Evolutionary conservation across 2,113 vertebrate species (phyloP).

Genomic region (Nerophis lumbriciformis): DNA sequence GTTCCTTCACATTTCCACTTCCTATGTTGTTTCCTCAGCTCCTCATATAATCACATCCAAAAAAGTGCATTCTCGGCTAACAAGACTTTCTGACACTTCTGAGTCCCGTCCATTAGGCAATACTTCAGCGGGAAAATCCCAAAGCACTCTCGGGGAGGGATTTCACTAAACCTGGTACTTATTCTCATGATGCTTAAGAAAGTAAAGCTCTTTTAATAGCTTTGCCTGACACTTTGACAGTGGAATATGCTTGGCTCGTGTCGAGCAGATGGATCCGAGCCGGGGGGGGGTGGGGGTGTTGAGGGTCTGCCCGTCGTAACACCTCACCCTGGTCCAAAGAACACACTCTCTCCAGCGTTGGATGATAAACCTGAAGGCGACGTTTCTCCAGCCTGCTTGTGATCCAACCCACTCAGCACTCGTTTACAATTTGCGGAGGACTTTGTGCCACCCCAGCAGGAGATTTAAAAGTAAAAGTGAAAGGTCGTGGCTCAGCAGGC

Average conservation of each 20-base stretch:
- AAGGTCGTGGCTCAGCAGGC: constrained; percentile 58
- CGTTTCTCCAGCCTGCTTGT: constrained; percentile 46
- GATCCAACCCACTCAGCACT: constrained; percentile 62
- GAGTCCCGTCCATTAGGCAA: constrained; percentile 55
- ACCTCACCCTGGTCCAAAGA: constrained; percentile 55
- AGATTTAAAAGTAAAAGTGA: constrained; percentile 65
- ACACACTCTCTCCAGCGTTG: constrained; percentile 39
- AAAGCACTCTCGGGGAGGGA: constrained; percentile 44
- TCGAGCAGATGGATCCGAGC: constrained; percentile 56
- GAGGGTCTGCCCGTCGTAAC: constrained; percentile 41
- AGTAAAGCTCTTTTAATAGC: constrained; percentile 71
- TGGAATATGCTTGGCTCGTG: constrained; percentile 57
- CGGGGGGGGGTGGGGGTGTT: constrained; percentile 20
- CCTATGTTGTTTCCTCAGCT: constrained; percentile 53
- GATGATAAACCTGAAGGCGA: constrained; percentile 64
- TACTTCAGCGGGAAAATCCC: constrained; percentile 58
- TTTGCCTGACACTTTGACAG: constrained; percentile 66
- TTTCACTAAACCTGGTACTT: constrained; percentile 72
- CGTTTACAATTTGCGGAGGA: constrained; percentile 57
- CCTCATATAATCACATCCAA: constrained; percentile 36
- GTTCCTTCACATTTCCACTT: constrained; percentile 33
- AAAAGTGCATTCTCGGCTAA: constrained; percentile 37
- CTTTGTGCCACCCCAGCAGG: constrained; percentile 47
- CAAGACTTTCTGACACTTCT: constrained; percentile 56
- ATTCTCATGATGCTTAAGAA: constrained; percentile 68